Base-by-base conservation (phyloP, 2,113 vertebrate species). In the Gorsachius goisagi region DNA sequence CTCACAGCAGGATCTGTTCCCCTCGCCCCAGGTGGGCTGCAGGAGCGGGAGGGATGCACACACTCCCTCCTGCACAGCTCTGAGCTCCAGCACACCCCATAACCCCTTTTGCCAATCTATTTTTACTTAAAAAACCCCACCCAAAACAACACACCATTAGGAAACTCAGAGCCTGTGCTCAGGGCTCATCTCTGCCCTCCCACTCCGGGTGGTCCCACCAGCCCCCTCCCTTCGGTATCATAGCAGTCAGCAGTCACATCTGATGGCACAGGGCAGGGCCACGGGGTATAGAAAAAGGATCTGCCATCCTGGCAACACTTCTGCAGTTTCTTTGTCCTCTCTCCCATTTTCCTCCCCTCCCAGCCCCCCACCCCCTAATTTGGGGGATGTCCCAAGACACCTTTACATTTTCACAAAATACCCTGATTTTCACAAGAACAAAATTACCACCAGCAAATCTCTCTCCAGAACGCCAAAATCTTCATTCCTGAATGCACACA, bases 191-290 rank as follows among this genome's bases (percentile, higher is more conserved):
- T 30, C 58, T 92, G 58, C 39, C 24, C 26, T 76, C 60, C 71
- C 33, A 23, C 5, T 23, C 32, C 1, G 2, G 32, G 19, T 30
- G 16, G 6, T 64, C 33, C 56, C 55, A 69, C 22, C 16, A 6
- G 18, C 17, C 22, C 58, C 30, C 14, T 49, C 15, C 45, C 58
- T 56, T 56, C 0, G 0, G 44, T 20, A 50, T 23, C 0, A 0
- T 10, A 44, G n/a, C 9, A 32, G n/a, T 24, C 12, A 44, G n/a
- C 17, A n/a, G n/a, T 24, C 11, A 2, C 3, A 2, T 15, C 12
- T 13, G 56, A 56, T 20, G 50, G 69, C 27, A 45, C 37, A 66
- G 68, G 35, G 49, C 30, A 75, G 28, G 52, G 32, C 8, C 27
- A 6, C 4, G 14, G 18, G 27, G 7, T 12, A 39, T 0, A 26